phyloP scores from a whole-genome alignment of 2,797 vertebrate species.

The Sebastes melanostomus region DNA sequence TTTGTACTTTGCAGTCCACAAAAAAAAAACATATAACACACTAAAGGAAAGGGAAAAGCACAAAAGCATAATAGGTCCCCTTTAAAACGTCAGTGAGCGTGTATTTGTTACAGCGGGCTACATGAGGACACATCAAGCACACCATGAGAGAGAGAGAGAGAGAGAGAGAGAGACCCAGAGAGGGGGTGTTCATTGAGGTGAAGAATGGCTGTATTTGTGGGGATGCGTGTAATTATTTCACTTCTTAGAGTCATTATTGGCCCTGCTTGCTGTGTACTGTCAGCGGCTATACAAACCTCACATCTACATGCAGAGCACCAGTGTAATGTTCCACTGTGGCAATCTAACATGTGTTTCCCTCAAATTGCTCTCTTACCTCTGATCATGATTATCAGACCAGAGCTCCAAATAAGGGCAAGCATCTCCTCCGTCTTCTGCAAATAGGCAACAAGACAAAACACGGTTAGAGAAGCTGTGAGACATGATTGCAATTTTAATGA shows the following conservation, averaged over 20 bases:
- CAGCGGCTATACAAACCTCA: conserved; percentile 53
- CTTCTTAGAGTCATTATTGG: conserved; percentile 64
- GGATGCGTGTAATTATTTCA: conserved; percentile 66
- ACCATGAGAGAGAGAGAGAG: neutral
- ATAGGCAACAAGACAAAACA: neutral
- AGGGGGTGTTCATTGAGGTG: conserved; percentile 52
- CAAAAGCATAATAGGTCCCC: no score
- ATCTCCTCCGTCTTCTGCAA: conserved; percentile 1
- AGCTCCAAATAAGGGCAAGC: conserved; percentile 25
- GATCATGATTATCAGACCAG: conserved; percentile 48
- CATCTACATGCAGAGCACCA: conserved; percentile 41
- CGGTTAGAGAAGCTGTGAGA: neutral
- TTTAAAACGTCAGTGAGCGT: conserved; percentile 1
- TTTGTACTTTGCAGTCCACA: no score
- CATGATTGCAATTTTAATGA: neutral
- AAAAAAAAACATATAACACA: no score
- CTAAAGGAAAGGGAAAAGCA: no score
- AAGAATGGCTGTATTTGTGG: conserved; percentile 56
- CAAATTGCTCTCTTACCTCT: conserved; percentile 58
- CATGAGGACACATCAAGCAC: conserved; percentile 5
- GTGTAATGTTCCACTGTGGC: conserved; percentile 56
- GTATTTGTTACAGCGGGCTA: conserved; percentile 10
- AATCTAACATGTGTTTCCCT: conserved; percentile 60
- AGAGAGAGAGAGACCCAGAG: neutral
- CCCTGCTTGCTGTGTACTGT: conserved; percentile 48